phyloP scores from a whole-genome alignment of 1,140 invertebrate species.

The Brachionus plicatilis region DNA sequence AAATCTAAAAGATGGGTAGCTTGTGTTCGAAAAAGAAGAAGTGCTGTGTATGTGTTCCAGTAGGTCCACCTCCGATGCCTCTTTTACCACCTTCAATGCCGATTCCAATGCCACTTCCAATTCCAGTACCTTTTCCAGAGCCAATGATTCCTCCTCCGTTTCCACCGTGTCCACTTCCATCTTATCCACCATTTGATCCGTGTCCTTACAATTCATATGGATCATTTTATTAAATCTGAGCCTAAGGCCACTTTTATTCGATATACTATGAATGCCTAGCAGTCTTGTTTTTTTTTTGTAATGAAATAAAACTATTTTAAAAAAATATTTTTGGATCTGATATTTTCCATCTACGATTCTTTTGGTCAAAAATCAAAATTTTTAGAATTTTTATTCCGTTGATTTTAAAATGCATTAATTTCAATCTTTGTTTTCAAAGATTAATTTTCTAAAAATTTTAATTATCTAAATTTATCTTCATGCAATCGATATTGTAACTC shows the following conservation, averaged over 20 bases:
- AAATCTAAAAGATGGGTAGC: not conserved
- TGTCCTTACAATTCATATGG: not conserved
- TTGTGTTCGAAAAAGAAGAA: not conserved
- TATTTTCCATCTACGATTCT: too few species aligned
- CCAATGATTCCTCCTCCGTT: not conserved
- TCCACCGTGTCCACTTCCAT: not conserved
- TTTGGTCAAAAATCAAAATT: too few species aligned
- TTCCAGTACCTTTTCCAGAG: not conserved
- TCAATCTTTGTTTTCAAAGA: too few species aligned
- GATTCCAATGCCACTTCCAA: not conserved
- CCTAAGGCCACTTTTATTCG: not conserved
- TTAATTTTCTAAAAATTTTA: too few species aligned
- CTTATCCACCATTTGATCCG: not conserved
- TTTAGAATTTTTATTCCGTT: too few species aligned
- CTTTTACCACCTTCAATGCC: not conserved
- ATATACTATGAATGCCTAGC: not conserved
- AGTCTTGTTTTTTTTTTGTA: not conserved
- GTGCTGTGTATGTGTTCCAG: not conserved
- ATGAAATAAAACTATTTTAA: too few species aligned
- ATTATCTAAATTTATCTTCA: too few species aligned
- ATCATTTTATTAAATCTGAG: not conserved
- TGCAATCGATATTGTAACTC: too few species aligned
- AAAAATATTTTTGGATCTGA: too few species aligned
- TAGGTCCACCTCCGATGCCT: not conserved
- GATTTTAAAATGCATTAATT: too few species aligned